These are phyloP conservation scores for Arrhopalites spinosus DNA, from an alignment of 2,888 invertebrate genomes.

Conservation along the genomic window DNA sequence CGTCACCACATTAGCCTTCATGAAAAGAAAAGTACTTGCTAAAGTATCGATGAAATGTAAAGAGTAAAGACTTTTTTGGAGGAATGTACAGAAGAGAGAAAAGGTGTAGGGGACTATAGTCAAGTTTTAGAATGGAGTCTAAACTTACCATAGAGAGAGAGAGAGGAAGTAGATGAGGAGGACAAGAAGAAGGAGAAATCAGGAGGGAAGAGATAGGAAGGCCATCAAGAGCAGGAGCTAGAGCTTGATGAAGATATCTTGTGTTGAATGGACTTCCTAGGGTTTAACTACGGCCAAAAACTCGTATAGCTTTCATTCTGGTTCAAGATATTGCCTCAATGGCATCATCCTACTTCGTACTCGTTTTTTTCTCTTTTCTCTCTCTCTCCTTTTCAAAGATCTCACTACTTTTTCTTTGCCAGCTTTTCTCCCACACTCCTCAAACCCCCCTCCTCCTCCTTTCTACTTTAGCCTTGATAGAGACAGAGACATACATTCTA, in stretches of 20 bases:
- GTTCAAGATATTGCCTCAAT: constrained; percentile 7
- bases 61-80: not conserved
- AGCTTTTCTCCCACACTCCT: not conserved
- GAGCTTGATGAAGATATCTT: constrained; percentile 30
- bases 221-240: constrained; percentile 30
- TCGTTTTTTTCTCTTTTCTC: not conserved
- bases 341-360: not conserved
- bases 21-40: constrained; percentile 10
- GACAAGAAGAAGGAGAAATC: not conserved
- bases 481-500: too few species aligned
- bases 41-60: constrained; percentile 11
- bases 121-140: too few species aligned
- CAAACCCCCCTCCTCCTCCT: too few species aligned
- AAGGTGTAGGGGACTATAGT: not conserved
- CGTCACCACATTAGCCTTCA: not conserved
- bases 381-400: not conserved
- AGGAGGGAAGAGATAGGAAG: constrained; percentile 13
- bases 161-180: not conserved
- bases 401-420: constrained; percentile 4
- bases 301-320: constrained; percentile 5
- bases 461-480: not conserved
- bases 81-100: not conserved
- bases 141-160: not conserved
- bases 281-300: constrained; percentile 7
- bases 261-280: constrained; percentile 31